Conservation (phyloP, 1,140 invertebrate genomes). For the Drosophila arawakana region DNA sequence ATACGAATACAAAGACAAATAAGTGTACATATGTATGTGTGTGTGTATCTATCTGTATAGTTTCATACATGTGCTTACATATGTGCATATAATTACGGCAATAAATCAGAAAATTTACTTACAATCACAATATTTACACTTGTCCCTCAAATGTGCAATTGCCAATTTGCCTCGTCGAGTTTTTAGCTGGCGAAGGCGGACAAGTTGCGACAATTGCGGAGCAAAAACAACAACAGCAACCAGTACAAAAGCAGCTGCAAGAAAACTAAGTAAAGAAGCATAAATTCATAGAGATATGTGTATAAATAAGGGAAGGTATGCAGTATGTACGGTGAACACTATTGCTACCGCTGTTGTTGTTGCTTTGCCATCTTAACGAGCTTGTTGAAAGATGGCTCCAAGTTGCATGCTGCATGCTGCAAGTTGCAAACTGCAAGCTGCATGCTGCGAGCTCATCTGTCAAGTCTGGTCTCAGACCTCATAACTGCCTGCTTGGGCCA, state of each 20-base stretch:
- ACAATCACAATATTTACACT: conserved; percentile 75
- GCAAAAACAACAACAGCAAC: background rate
- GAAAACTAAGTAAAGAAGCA: background rate
- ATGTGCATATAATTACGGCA: conserved; percentile 63
- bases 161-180: conserved; percentile 44
- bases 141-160: conserved; percentile 43
- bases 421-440: conserved; percentile 18
- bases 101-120: conserved; percentile 63
- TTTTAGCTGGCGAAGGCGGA: conserved; percentile 27
- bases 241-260: background rate
- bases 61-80: conserved; percentile 13
- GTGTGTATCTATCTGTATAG: background rate
- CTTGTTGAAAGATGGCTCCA: conserved; percentile 41
- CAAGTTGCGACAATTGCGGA: conserved; percentile 52
- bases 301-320: conserved; percentile 25
- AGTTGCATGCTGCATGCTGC: conserved; percentile 22
- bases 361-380: conserved; percentile 55
- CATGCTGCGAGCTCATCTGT: conserved; percentile 56
- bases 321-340: background rate
- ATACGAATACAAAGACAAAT: conserved; percentile 6
- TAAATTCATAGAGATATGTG: conserved; percentile 21
- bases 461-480: conserved; percentile 40
- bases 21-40: background rate
- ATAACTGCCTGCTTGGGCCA: conserved; percentile 30
- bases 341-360: background rate